A percentile compares a stretch with the other conserved stretches of the same genome.
Evolutionary conservation across 2,888 invertebrate genomes (phyloP).

Genomic region (Ashinkailepas kermadecensis): DNA sequence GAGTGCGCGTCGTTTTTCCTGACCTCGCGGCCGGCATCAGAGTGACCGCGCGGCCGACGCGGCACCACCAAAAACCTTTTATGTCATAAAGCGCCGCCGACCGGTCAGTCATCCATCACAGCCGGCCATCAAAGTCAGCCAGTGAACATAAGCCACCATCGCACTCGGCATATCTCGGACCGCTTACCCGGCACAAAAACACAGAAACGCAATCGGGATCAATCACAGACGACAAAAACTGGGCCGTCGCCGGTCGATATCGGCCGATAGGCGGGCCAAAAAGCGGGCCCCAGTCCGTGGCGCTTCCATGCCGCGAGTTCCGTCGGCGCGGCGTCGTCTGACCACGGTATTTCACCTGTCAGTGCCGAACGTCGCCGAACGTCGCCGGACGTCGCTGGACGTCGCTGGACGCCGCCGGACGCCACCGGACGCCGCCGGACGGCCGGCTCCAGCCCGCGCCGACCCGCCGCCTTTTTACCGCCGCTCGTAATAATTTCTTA

Average conservation of each 20-base stretch:
- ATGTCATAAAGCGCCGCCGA: neutral
- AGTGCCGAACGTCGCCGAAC: no score
- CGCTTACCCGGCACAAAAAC: constrained; percentile 7
- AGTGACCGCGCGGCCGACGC: neutral
- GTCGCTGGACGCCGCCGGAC: no score
- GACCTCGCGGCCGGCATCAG: no score
- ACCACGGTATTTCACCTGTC: constrained; percentile 11
- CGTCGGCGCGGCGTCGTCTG: no score
- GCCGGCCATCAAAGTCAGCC: constrained; percentile 7
- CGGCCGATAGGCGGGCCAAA: constrained; percentile 7
- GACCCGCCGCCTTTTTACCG: neutral
- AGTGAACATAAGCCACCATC: constrained; percentile 13
- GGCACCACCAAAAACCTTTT: constrained; percentile 17
- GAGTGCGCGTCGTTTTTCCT: no score
- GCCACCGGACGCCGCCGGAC: neutral
- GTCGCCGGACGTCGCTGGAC: no score
- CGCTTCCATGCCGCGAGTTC: neutral
- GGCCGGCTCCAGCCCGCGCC: neutral
- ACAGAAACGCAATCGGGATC: constrained; percentile 18
- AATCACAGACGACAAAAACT: neutral
- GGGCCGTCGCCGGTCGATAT: neutral
- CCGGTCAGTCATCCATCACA: neutral
- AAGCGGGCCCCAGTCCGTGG: neutral
- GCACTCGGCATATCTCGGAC: neutral
- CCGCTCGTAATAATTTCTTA: constrained; percentile 13